These are phyloP conservation scores for Morus bassanus DNA, from an alignment of 2,797 vertebrate genomes.

Conservation along the genomic window DNA sequence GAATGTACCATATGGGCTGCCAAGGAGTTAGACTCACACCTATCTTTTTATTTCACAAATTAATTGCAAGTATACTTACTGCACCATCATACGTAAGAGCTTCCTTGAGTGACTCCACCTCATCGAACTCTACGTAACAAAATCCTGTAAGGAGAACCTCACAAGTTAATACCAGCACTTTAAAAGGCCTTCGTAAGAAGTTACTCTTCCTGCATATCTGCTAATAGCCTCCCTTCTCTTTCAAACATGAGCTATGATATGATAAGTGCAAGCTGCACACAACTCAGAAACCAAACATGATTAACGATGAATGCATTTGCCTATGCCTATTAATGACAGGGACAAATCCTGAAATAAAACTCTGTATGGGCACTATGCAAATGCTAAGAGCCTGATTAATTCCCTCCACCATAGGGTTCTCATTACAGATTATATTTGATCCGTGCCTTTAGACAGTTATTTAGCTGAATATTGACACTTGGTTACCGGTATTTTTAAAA, in stretches of 20 bases:
- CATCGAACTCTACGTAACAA: constrained; percentile 99
- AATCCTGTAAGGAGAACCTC: constrained; percentile 82
- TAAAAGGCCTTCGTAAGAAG: background rate
- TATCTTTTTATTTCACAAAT: background rate
- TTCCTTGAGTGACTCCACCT: constrained; percentile 96
- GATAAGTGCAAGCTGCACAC: background rate
- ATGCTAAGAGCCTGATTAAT: background rate
- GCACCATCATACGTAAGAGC: constrained; percentile 94
- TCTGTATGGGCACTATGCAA: background rate
- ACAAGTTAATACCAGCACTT: background rate
- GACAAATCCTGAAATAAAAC: background rate
- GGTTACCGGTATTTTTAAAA: background rate
- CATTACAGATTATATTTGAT: background rate
- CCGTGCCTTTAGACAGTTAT: background rate
- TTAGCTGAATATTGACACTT: background rate
- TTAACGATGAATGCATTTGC: background rate
- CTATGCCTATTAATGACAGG: background rate
- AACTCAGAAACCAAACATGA: background rate
- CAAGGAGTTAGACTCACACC: background rate
- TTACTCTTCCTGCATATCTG: background rate
- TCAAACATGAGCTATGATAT: background rate
- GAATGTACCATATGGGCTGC: background rate
- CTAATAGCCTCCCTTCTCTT: background rate
- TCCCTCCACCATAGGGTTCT: background rate
- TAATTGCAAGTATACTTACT: constrained; percentile 80